Percentiles rank a stretch among this genome's conserved stretches.
These are phyloP conservation scores for Albula goreensis DNA, from an alignment of 2,113 vertebrate genomes.

Conservation along the genomic window DNA sequence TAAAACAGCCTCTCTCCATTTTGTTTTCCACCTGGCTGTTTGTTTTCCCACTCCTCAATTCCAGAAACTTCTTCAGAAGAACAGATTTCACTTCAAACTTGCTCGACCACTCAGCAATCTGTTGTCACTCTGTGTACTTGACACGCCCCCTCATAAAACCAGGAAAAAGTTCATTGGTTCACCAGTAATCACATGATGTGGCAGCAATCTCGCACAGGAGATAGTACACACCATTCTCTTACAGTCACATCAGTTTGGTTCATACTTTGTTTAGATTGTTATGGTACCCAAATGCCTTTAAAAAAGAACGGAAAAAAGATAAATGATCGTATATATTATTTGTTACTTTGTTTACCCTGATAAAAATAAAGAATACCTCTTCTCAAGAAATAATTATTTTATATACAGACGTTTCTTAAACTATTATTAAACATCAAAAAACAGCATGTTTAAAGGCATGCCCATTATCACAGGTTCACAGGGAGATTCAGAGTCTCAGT, in stretches of 20 bases:
- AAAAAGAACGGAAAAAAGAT: constrained; percentile 46
- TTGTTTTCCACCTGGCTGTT: not conserved
- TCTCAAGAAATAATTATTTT: constrained; percentile 58
- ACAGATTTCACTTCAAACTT: no score
- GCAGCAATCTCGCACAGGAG: not conserved
- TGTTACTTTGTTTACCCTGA: constrained; percentile 47
- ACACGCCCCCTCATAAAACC: no score
- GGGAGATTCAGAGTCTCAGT: constrained; percentile 38
- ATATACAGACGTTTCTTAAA: constrained; percentile 59
- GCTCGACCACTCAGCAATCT: no score
- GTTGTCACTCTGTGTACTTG: no score
- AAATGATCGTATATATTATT: constrained; percentile 38
- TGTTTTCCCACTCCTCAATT: no score
- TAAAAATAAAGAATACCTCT: constrained; percentile 66
- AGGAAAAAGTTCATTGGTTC: no score
- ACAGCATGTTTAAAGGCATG: constrained; percentile 61
- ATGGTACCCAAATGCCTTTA: constrained; percentile 18
- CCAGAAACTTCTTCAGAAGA: no score
- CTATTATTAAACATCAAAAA: constrained; percentile 53
- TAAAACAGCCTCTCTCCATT: not conserved
- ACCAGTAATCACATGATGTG: not conserved
- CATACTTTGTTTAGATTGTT: not conserved
- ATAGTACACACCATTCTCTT: not conserved
- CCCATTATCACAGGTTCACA: constrained; percentile 55
- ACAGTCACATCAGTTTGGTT: not conserved